Evolutionary conservation across 2,888 invertebrate species (phyloP).

Genomic region (Acrobeloides nanus): DNA sequence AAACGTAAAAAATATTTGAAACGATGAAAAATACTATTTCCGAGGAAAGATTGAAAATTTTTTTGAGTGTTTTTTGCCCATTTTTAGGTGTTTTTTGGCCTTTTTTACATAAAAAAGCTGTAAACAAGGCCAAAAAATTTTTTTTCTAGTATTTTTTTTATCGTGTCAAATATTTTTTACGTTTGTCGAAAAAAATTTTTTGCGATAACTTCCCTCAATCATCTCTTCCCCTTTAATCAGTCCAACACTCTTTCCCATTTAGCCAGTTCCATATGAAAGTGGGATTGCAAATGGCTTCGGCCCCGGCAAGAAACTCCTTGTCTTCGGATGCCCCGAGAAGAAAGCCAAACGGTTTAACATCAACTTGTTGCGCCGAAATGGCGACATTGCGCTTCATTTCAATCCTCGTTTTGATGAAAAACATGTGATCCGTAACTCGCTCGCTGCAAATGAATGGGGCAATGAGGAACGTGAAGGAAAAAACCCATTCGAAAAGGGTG

Average conservation of each 20-base stretch:
- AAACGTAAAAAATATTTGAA: too few relatives aligned
- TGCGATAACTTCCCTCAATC: too few relatives aligned
- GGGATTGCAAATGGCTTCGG: conserved; percentile 44
- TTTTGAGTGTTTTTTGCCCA: too few relatives aligned
- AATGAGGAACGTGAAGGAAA: conserved; percentile 51
- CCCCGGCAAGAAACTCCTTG: conserved; percentile 40
- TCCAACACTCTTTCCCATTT: conserved; percentile 14
- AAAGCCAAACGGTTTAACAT: conserved; percentile 48
- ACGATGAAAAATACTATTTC: too few relatives aligned
- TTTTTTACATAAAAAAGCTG: too few relatives aligned
- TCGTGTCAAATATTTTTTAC: too few relatives aligned
- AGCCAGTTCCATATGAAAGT: conserved; percentile 51
- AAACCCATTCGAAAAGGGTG: conserved; percentile 50
- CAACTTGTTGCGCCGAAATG: conserved; percentile 48
- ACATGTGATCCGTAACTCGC: conserved; percentile 40
- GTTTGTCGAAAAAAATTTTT: too few relatives aligned
- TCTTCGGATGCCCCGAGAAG: conserved; percentile 49
- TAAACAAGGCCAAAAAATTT: too few relatives aligned
- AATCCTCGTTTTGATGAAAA: conserved; percentile 47
- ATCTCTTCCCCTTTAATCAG: too few relatives aligned
- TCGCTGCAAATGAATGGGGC: conserved; percentile 47
- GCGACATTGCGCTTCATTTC: conserved; percentile 51
- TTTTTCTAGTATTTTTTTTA: too few relatives aligned
- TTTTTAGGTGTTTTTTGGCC: too few relatives aligned
- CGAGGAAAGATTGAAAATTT: too few relatives aligned